These are phyloP conservation scores for Xestobium rufovillosum DNA, from an alignment of 2,888 invertebrate species.

Conservation along the genomic window DNA sequence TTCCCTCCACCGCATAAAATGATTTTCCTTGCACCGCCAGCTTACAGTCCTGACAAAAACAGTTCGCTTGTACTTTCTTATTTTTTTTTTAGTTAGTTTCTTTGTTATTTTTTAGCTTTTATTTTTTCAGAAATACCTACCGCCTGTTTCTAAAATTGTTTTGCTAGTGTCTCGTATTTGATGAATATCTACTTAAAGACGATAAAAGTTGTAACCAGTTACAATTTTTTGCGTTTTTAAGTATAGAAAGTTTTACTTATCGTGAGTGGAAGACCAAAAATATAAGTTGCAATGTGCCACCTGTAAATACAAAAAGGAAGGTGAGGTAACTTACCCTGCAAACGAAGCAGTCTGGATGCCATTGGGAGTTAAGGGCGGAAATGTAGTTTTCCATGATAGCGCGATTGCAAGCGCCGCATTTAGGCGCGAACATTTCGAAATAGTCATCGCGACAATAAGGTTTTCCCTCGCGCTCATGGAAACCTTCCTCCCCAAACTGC, in stretches of 20 bases:
- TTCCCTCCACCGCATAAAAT: constrained; percentile 95
- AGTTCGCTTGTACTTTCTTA: constrained; percentile 8
- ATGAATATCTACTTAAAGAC: no score
- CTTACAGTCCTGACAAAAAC: constrained; percentile 87
- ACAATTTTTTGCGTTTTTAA: no score
- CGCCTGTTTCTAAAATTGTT: no score
- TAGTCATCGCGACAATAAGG: constrained; percentile 95
- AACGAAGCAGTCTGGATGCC: constrained; percentile 98
- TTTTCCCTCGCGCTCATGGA: constrained; percentile 93
- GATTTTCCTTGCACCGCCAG: constrained; percentile 87
- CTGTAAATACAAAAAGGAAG: constrained; percentile 4
- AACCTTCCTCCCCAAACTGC: constrained; percentile 95
- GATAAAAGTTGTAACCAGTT: no score
- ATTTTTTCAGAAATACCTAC: constrained; percentile 5
- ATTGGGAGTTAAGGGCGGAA: constrained; percentile 93
- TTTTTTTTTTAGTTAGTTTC: constrained; percentile 3
- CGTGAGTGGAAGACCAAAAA: no score
- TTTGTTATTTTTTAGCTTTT: constrained; percentile 4
- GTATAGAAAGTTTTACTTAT: no score
- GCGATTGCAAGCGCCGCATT: constrained; percentile 91
- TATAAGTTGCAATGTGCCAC: no score
- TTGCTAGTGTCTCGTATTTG: no score
- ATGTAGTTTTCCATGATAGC: constrained; percentile 98
- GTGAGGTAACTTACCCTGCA: constrained; percentile 78
- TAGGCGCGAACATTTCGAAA: constrained; percentile 96